Evolutionary conservation across 2,797 vertebrate species (phyloP), one percentile per base, ranked within the genome.

Genomic region (Urocyon cinereoargenteus): DNA sequence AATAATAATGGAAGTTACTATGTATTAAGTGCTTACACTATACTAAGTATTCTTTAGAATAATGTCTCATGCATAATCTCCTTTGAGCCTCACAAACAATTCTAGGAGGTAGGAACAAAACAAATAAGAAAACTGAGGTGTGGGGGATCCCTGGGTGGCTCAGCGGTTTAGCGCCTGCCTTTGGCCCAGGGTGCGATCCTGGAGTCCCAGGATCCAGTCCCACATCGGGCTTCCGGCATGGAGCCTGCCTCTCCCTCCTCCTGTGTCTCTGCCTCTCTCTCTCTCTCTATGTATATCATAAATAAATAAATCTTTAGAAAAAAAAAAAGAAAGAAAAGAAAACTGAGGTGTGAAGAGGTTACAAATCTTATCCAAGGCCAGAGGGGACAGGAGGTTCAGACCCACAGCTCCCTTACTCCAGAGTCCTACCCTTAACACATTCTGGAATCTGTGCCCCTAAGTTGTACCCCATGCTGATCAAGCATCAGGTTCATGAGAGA

Each of bases 1-100:
- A 92, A 45, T 2, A 90, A 81, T 53, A 40, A 61, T 4, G 59
- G 12, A 26, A 90, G 26, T 70, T 66, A 55, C 57, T 79, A n/a
- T 51, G 85, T 55, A 70, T 1, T 86, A 78, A 15, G 13, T 36
- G 19, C 21, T 90, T 59, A 55, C 45, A 14, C n/a, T 22, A 8
- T 49, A 45, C 57, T 15, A 66, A 57, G 79, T 6, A 86, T 13
- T 49, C 61, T 90, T 5, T 73, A 81, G 51, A 90, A 0, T 78
- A 85, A 85, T 81, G 83, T 59, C 64, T 90, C 57, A 59, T 1
- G 2, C 13, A 34, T 75, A n/a, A 49, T 13, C 6, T 36, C 31
- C 53, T 55, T 82, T 57, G 49, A 94, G 62, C 26, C 24, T 90
- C 72, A 97, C 18, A 31, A 79, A 64, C 26, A 91, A 90, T 86